These are phyloP conservation scores for Cyanocitta stelleri DNA, from an alignment of 2,113 vertebrate genomes.

Conservation along the genomic window DNA sequence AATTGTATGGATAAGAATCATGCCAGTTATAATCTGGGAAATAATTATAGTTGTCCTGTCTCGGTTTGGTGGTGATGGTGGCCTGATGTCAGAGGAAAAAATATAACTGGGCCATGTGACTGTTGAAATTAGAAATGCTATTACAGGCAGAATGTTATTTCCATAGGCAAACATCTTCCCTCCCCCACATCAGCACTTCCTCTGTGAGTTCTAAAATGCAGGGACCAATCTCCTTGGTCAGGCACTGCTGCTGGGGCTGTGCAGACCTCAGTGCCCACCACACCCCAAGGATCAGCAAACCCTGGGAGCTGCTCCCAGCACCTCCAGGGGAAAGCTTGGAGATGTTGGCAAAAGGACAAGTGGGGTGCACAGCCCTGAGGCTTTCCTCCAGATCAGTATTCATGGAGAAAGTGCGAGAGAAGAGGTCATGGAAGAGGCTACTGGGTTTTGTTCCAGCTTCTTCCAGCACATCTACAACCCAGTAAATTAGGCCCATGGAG, in stretches of 20 bases:
- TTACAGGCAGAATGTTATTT: not conserved
- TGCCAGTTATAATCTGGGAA: not conserved
- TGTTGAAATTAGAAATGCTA: not conserved
- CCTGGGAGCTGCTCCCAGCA: not conserved
- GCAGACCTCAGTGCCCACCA: not conserved
- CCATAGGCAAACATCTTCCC: not conserved
- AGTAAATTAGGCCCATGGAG: not conserved
- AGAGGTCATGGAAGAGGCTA: not conserved
- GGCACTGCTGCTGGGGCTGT: rapidly evolving
- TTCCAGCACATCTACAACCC: not conserved
- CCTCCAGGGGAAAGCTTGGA: rapidly evolving
- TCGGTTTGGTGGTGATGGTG: not conserved
- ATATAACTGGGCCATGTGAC: not conserved
- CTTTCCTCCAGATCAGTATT: not conserved
- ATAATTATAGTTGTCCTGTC: not conserved
- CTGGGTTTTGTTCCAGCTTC: not conserved
- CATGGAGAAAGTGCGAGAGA: not conserved
- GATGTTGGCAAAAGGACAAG: not conserved
- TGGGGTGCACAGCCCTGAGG: rapidly evolving
- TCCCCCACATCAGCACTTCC: not conserved
- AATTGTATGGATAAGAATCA: not conserved
- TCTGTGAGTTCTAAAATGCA: rapidly evolving
- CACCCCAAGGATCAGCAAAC: not conserved
- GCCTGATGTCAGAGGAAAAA: not conserved
- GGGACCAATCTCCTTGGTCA: not conserved